A percentile compares a stretch with the other conserved stretches of the same genome.
These are phyloP conservation scores for Cantharis rustica DNA, from an alignment of 2,888 invertebrate species.

Conservation along the genomic window DNA sequence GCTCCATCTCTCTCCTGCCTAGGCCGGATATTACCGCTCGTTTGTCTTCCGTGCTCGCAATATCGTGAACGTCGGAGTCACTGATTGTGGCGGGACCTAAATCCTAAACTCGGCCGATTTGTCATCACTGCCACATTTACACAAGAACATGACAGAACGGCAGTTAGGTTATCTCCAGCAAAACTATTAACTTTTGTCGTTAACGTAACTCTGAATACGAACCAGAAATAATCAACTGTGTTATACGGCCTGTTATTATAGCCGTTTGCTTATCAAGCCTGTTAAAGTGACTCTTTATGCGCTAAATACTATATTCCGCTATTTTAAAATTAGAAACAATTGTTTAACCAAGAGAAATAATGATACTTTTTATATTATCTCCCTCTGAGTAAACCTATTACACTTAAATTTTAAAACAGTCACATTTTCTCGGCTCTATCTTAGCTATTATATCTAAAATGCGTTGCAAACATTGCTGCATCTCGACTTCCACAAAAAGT, in stretches of 20 bases:
- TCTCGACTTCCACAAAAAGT: constrained; percentile 48
- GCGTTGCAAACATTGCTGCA: constrained; percentile 51
- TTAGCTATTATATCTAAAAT: constrained; percentile 53
- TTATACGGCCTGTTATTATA: constrained; percentile 41
- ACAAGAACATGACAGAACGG: constrained; percentile 30
- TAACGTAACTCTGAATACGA: constrained; percentile 29
- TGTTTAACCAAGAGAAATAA: constrained; percentile 52
- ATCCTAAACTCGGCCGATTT: constrained; percentile 49
- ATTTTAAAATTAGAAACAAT: constrained; percentile 53
- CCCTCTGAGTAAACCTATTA: constrained; percentile 54
- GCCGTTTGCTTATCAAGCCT: constrained; percentile 45
- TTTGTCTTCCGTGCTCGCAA: constrained; percentile 52
- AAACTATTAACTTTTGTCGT: constrained; percentile 30
- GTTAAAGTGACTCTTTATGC: constrained; percentile 49
- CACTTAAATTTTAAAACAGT: constrained; percentile 57
- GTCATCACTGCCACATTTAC: constrained; percentile 41
- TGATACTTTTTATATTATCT: constrained; percentile 53
- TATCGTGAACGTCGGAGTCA: constrained; percentile 43
- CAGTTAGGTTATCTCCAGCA: constrained; percentile 29
- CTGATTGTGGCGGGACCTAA: constrained; percentile 47
- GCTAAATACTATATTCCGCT: constrained; percentile 48
- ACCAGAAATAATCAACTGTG: constrained; percentile 33
- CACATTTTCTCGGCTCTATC: constrained; percentile 56
- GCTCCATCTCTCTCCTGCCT: constrained; percentile 51
- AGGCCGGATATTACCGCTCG: constrained; percentile 55